Percentiles rank a stretch among this genome's conserved stretches.
Conservation (phyloP, 2,113 vertebrate species). For the Oryzias curvinotus region DNA sequence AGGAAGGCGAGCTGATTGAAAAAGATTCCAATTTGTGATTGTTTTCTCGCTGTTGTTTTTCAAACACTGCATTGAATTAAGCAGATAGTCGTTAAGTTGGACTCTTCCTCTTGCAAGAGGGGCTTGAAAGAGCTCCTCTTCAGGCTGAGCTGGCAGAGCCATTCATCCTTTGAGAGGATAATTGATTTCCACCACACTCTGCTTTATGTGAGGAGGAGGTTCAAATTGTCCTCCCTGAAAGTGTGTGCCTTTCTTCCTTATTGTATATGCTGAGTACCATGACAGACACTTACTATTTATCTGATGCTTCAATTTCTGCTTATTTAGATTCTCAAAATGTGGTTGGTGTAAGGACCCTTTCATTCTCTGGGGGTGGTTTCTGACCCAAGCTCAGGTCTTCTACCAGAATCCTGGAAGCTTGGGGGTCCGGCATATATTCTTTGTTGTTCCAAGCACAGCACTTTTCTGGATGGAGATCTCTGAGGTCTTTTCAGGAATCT, state of each 20-base stretch:
- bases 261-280: neutral
- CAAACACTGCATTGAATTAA: constrained; percentile 29
- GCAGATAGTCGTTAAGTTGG: constrained; percentile 30
- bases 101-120: constrained; percentile 12
- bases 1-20: constrained; percentile 54
- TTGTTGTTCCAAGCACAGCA: no score
- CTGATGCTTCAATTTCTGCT: no score
- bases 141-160: constrained; percentile 3
- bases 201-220: neutral
- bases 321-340: no score
- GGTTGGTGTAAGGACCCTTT: no score
- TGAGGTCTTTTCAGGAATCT: no score
- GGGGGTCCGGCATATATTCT: no score
- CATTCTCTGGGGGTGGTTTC: no score
- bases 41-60: constrained; percentile 41
- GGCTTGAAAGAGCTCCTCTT: constrained; percentile 26
- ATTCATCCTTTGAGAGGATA: constrained; percentile 33
- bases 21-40: constrained; percentile 36
- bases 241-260: neutral
- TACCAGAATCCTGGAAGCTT: no score
- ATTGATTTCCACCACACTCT: constrained; percentile 11
- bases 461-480: no score
- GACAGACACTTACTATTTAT: no score
- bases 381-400: no score
- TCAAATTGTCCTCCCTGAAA: neutral